Evolutionary conservation across 1,140 invertebrate genomes (phyloP).

Genomic region (Pseudomyrmex sp.): DNA sequence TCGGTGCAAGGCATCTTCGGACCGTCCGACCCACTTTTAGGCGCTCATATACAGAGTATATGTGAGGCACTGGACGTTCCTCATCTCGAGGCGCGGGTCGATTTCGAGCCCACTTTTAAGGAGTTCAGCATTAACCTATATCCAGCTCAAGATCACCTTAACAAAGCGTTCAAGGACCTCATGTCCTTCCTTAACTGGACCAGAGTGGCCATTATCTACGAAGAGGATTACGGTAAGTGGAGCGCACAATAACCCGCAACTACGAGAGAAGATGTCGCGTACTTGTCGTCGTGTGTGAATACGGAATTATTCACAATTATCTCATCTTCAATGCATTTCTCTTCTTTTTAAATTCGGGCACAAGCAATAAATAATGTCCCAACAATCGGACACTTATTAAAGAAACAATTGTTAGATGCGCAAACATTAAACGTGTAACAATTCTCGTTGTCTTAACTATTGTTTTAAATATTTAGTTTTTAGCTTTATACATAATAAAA

Average conservation of each 20-base stretch:
- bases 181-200: slow-evolving; percentile 97
- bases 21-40: slow-evolving; percentile 92
- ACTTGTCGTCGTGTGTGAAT: background rate
- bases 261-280: background rate
- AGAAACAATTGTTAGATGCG: too few species aligned
- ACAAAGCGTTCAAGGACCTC: slow-evolving; percentile 94
- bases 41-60: slow-evolving; percentile 94
- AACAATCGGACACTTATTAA: too few species aligned
- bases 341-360: too few species aligned
- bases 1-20: slow-evolving; percentile 96
- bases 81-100: slow-evolving; percentile 93
- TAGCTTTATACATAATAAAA: too few species aligned
- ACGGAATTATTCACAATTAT: background rate
- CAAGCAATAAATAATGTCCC: too few species aligned
- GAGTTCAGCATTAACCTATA: slow-evolving; percentile 96
- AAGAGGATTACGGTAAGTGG: slow-evolving; percentile 92
- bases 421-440: too few species aligned
- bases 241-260: background rate
- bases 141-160: slow-evolving; percentile 93
- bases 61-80: slow-evolving; percentile 95
- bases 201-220: slow-evolving; percentile 96
- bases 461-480: too few species aligned
- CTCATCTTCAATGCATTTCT: background rate
- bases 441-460: too few species aligned
- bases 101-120: slow-evolving; percentile 88